Conservation (phyloP, 2,888 invertebrate species). For the Harpalus rufipes region DNA sequence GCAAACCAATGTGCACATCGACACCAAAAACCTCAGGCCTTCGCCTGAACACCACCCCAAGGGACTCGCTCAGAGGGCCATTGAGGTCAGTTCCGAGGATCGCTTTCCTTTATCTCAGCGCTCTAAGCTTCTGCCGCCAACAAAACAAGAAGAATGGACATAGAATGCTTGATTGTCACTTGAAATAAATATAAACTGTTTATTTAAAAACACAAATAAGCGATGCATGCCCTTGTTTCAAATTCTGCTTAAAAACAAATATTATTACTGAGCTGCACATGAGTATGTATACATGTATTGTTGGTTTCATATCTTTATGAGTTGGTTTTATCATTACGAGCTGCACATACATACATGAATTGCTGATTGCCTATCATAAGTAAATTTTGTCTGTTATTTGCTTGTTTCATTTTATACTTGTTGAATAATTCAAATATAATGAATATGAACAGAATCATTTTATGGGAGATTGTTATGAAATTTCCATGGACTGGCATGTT, state of each 20-base stretch:
- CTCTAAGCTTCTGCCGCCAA: conserved; percentile 18
- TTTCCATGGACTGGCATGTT: not conserved
- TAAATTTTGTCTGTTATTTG: not conserved
- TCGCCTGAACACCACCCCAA: conserved; percentile 83
- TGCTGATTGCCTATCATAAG: not conserved
- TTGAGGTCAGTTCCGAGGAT: conserved; percentile 78
- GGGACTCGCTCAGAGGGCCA: conserved; percentile 77
- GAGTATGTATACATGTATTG: not conserved
- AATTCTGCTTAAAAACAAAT: not conserved
- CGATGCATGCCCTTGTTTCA: not conserved
- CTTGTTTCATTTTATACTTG: not conserved
- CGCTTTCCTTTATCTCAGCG: conserved; percentile 27
- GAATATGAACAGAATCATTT: not conserved
- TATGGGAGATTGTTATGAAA: not conserved
- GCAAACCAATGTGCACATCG: conserved; percentile 89
- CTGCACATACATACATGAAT: conserved; percentile 1
- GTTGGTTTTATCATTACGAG: not conserved
- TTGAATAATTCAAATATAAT: not conserved
- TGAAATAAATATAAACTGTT: not conserved
- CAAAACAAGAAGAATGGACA: conserved; percentile 3
- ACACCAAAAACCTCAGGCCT: conserved; percentile 83
- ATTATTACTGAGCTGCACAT: not conserved
- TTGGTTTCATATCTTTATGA: not conserved
- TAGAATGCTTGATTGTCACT: conserved; percentile 2
- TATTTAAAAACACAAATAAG: not conserved